Percentiles rank a stretch among this genome's conserved stretches.
These are phyloP conservation scores for Allobates femoralis DNA, from an alignment of 2,797 vertebrate genomes.

Conservation along the genomic window DNA sequence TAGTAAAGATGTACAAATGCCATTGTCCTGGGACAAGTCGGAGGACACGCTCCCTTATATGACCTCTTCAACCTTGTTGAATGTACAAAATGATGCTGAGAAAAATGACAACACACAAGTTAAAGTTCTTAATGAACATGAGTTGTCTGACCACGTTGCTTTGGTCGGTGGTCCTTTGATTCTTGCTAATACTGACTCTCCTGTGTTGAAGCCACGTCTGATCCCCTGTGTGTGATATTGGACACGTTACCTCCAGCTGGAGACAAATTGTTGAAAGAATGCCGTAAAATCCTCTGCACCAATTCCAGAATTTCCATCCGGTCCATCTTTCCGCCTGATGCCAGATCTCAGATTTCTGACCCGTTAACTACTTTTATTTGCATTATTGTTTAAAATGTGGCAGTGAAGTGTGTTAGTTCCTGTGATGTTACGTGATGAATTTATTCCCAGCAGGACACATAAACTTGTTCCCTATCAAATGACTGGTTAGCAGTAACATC, in stretches of 20 bases:
- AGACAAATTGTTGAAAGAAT: slow-evolving; percentile 43
- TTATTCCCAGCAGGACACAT: slow-evolving; percentile 37
- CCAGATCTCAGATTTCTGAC: slow-evolving; percentile 39
- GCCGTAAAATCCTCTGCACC: slow-evolving; percentile 31
- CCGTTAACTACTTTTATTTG: slow-evolving; percentile 29
- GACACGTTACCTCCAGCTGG: slow-evolving; percentile 33
- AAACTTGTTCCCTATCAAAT: slow-evolving; percentile 22
- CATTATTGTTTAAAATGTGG: slow-evolving; percentile 27
- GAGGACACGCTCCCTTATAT: not conserved
- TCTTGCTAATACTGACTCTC: slow-evolving; percentile 2
- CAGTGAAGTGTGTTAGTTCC: slow-evolving; percentile 37
- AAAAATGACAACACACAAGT: not conserved
- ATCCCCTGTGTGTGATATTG: slow-evolving; percentile 18
- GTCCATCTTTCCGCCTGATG: not conserved
- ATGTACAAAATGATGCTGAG: not conserved
- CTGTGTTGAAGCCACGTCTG: not conserved
- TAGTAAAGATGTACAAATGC: not conserved
- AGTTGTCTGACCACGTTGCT: not conserved
- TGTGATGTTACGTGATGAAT: slow-evolving; percentile 30
- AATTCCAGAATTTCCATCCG: slow-evolving; percentile 13
- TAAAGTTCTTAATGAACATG: not conserved
- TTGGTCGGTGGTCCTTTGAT: not conserved
- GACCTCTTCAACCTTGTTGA: not conserved
- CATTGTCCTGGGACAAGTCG: not conserved
- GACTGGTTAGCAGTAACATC: slow-evolving; percentile 35